Evolutionary conservation across 2,888 invertebrate genomes (phyloP), one percentile per base, ranked within the genome.

Genomic region (Odontocolon sp.): DNA sequence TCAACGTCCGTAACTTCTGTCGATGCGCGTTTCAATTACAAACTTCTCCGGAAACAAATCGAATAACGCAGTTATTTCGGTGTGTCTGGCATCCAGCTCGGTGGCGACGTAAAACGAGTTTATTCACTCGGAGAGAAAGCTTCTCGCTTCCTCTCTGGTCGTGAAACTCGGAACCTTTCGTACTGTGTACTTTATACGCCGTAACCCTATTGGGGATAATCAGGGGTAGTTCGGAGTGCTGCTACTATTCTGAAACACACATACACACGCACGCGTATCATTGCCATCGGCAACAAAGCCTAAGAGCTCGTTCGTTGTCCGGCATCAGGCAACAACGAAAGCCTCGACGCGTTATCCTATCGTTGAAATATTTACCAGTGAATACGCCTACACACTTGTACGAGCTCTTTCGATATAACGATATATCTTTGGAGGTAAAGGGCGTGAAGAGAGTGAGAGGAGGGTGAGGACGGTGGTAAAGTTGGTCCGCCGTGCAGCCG

Each of bases 281-380:
- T n/a, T n/a, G n/a, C n/a, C n/a, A 64, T 33, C 33, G 9, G 14
- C 50, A 26, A n/a, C 16, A 54, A 56, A 31, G 42, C 42, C 23
- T 50, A 47, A 38, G 63, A 40, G 52, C 33, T 63, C 57, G 67
- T 52, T 40, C 50, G 38, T 54, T 64, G 74, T 69, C 52, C 68
- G 61, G 33, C 61, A 50, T 1, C n/a, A n/a, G n/a, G n/a, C 26
- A 14, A 23, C 54, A 40, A 54, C 52, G 33, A 45, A 23, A 56
- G 21, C 45, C 63, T 28, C 3, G 9, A 18, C 36, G 23, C 72
- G 76, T 71, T 67, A 70, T 66, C 67, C 50, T 64, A 57, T 42
- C 66, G 78, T 75, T 85, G 80, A 84, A 84, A 83, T 84, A 87
- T 85, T 84, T 59, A 75, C 33, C 54, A 18, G 82, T 68, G 73